A percentile compares a stretch with the other conserved stretches of the same genome.
phyloP scores from a whole-genome alignment of 1,140 invertebrate species.

The Antheraea pernyi region DNA sequence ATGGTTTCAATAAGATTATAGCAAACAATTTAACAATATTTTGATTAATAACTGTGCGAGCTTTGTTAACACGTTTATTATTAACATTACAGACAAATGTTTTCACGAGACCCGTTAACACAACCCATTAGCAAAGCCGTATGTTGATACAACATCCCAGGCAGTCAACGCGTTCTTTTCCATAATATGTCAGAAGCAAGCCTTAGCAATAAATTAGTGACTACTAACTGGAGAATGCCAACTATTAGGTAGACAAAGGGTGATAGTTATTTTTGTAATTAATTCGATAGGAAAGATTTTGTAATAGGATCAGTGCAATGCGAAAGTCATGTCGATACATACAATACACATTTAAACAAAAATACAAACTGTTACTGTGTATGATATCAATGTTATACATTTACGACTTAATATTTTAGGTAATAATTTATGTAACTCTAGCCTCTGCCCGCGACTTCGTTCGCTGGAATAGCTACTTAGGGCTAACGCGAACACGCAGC shows the following conservation, averaged over 20 bases:
- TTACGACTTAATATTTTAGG: too few relatives aligned
- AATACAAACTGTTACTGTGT: too few relatives aligned
- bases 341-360: neutral
- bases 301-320: neutral
- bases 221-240: slow-evolving; percentile 21
- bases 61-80: slow-evolving; percentile 41
- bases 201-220: slow-evolving; percentile 37
- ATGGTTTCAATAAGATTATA: slow-evolving; percentile 43
- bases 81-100: slow-evolving; percentile 20
- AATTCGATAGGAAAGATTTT: neutral
- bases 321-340: neutral
- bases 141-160: neutral
- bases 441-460: too few relatives aligned
- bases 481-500: too few relatives aligned
- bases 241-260: neutral
- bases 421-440: neutral
- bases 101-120: slow-evolving; percentile 11
- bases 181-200: slow-evolving; percentile 27
- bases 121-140: slow-evolving; percentile 12
- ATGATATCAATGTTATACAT: too few relatives aligned
- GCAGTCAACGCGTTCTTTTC: slow-evolving; percentile 3
- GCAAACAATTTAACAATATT: slow-evolving; percentile 21
- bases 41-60: slow-evolving; percentile 26
- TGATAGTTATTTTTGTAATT: neutral
- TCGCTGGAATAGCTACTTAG: too few relatives aligned